A percentile compares a stretch with the other conserved stretches of the same genome.
phyloP scores from a whole-genome alignment of 2,797 vertebrate species.

The Prionace glauca region DNA sequence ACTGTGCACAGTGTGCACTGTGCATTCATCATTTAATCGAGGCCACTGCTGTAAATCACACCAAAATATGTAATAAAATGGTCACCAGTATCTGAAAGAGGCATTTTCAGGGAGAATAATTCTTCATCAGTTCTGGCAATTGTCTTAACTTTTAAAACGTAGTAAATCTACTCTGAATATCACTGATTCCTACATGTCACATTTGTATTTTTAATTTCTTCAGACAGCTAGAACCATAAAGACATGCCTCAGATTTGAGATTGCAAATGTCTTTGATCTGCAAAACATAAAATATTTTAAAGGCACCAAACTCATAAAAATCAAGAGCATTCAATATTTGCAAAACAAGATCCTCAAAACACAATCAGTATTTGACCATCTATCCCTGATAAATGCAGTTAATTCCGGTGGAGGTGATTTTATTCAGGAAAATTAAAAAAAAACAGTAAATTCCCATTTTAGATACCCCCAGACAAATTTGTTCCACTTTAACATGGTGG shows the following conservation, averaged over 20 bases:
- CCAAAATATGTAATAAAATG: background rate
- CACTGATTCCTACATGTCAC: background rate
- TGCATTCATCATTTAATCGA: background rate
- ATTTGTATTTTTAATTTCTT: background rate
- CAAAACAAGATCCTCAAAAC: background rate
- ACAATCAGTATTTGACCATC: background rate
- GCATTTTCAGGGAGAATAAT: background rate
- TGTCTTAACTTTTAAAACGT: background rate
- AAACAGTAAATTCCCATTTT: background rate
- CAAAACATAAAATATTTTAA: background rate
- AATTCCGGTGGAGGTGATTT: background rate
- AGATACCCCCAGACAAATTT: background rate
- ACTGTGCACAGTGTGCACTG: too few relatives aligned
- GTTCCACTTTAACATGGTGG: background rate
- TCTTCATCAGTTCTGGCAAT: background rate
- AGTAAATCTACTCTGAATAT: background rate
- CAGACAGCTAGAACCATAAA: background rate
- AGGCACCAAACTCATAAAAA: background rate
- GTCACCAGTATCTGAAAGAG: background rate
- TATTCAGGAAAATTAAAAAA: background rate
- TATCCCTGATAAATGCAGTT: background rate
- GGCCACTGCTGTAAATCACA: background rate
- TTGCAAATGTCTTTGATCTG: background rate
- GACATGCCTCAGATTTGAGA: background rate
- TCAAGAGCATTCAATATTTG: background rate